A percentile compares a stretch with the other conserved stretches of the same genome.
Evolutionary conservation across 2,888 invertebrate genomes (phyloP).

Genomic region (Hypsopygia costalis): DNA sequence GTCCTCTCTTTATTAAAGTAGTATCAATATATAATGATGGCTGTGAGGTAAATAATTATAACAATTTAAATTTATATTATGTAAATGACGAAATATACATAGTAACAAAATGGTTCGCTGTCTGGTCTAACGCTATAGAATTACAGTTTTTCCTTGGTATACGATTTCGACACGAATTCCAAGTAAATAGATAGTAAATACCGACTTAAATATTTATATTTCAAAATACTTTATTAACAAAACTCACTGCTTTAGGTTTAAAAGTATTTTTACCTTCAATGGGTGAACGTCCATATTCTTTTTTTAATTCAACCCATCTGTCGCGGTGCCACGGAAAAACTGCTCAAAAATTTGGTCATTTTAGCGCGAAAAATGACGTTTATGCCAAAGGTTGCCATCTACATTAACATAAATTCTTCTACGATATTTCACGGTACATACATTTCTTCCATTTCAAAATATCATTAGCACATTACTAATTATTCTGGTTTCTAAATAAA

Average conservation of each 20-base stretch:
- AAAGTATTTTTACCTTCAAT: no score
- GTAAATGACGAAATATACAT: slow-evolving; percentile 67
- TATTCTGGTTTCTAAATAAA: not conserved
- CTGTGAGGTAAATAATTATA: slow-evolving; percentile 78
- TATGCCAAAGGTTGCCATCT: slow-evolving; percentile 55
- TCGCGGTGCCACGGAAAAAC: slow-evolving; percentile 45
- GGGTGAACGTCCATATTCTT: no score
- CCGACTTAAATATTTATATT: no score
- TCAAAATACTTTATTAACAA: no score
- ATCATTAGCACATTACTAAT: not conserved
- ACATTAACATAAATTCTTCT: slow-evolving; percentile 7
- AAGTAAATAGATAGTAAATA: no score
- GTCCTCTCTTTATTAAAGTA: slow-evolving; percentile 77
- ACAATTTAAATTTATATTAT: slow-evolving; percentile 79
- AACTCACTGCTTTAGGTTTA: no score
- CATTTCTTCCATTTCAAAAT: not conserved
- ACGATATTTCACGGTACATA: not conserved
- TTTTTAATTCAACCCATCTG: not conserved
- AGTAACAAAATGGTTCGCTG: slow-evolving; percentile 52
- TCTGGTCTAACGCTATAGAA: slow-evolving; percentile 36
- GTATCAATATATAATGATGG: slow-evolving; percentile 81
- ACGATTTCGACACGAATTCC: not conserved
- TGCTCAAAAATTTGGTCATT: slow-evolving; percentile 29
- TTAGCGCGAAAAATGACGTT: slow-evolving; percentile 43
- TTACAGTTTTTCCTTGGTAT: slow-evolving; percentile 16